A percentile compares a stretch with the other conserved stretches of the same genome.
These are phyloP conservation scores for Diadema setosum DNA, from an alignment of 35 echinoderm and acorn worm genomes.

Conservation along the genomic window DNA sequence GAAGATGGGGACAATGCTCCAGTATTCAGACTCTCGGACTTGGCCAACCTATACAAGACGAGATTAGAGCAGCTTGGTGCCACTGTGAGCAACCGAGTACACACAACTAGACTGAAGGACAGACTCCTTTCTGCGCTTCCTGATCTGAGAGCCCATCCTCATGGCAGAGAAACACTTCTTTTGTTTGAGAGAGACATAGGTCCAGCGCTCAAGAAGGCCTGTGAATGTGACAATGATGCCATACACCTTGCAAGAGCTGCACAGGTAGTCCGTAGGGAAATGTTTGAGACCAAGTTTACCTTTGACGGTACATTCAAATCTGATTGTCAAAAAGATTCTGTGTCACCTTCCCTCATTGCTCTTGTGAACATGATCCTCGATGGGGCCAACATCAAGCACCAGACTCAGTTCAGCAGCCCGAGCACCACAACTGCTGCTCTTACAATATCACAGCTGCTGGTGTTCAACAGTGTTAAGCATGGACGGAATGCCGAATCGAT, in stretches of 20 bases:
- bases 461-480: slow-evolving; percentile 35
- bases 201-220: slow-evolving; percentile 29
- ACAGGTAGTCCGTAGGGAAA: slow-evolving; percentile 22
- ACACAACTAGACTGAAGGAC: slow-evolving; percentile 64
- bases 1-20: slow-evolving; percentile 2
- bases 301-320: slow-evolving; percentile 3
- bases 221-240: slow-evolving; percentile 35
- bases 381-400: slow-evolving; percentile 40
- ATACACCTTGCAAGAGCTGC: slow-evolving; percentile 33
- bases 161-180: slow-evolving; percentile 46
- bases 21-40: slow-evolving; percentile 44
- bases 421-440: not conserved
- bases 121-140: slow-evolving; percentile 51
- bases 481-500: not conserved
- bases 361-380: slow-evolving; percentile 60
- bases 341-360: slow-evolving; percentile 35
- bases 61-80: slow-evolving; percentile 68
- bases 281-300: not conserved
- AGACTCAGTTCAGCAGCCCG: not conserved
- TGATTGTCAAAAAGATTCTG: slow-evolving; percentile 49
- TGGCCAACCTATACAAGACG: slow-evolving; percentile 42
- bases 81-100: not conserved
- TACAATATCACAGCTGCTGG: slow-evolving; percentile 20
- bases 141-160: slow-evolving; percentile 40
- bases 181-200: slow-evolving; percentile 47